Conservation (phyloP, 2,797 vertebrate species). For the Sphenodon punctatus region DNA sequence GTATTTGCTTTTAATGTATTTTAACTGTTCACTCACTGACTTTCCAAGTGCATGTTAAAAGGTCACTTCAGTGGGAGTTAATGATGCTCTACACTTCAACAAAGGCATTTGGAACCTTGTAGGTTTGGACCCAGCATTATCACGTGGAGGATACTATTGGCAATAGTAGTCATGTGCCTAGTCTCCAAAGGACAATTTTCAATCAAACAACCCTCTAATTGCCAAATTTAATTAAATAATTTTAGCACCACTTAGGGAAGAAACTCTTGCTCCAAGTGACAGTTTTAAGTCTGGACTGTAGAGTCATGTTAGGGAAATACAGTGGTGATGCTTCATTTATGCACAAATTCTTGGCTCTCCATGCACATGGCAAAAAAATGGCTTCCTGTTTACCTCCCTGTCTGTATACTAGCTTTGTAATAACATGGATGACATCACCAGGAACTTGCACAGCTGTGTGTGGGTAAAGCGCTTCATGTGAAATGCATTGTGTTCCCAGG, state of each 20-base stretch:
- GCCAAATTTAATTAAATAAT: neutral
- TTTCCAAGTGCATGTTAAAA: neutral
- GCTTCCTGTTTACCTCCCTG: neutral
- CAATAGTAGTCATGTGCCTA: neutral
- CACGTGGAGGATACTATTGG: neutral
- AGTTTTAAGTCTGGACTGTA: neutral
- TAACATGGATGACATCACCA: neutral
- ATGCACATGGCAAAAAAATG: accelerated
- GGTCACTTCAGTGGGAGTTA: neutral
- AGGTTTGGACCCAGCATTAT: neutral
- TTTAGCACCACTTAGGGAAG: neutral
- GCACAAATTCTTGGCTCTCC: neutral
- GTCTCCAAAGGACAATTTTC: neutral
- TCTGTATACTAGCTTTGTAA: neutral
- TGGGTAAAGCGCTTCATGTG: neutral
- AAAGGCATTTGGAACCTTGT: neutral
- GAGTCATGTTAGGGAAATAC: neutral
- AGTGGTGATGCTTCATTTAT: neutral
- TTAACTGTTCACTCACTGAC: neutral
- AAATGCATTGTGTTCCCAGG: conserved; percentile 25
- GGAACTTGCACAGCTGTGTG: neutral
- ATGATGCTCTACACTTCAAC: neutral
- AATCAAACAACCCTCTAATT: neutral
- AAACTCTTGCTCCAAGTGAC: neutral
- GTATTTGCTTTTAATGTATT: neutral